phyloP scores from a whole-genome alignment of 2,888 invertebrate genomes.

The Ichneumoninae sp. region DNA sequence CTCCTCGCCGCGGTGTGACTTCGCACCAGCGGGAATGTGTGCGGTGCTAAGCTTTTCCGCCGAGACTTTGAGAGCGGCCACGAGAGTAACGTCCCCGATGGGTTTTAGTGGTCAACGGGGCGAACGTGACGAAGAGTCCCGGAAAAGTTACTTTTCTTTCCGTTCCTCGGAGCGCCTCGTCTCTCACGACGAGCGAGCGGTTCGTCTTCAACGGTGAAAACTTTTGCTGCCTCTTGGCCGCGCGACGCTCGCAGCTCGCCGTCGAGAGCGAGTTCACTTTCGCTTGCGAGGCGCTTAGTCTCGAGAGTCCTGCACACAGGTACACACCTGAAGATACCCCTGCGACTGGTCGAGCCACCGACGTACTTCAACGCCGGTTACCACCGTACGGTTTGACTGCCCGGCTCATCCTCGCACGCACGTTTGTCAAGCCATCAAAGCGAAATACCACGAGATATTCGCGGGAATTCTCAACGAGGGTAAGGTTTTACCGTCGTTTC shows the following conservation, averaged over 20 bases:
- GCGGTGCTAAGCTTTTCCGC: neutral
- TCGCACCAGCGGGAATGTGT: slow-evolving; percentile 1
- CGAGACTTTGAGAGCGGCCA: neutral
- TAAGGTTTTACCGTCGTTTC: slow-evolving; percentile 36
- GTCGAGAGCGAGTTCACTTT: slow-evolving; percentile 59
- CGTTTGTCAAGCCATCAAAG: slow-evolving; percentile 48
- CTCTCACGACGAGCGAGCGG: slow-evolving; percentile 11
- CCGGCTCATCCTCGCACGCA: slow-evolving; percentile 9
- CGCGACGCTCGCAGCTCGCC: slow-evolving; percentile 21
- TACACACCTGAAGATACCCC: slow-evolving; percentile 34
- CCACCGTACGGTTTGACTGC: slow-evolving; percentile 27
- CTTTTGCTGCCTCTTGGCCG: slow-evolving; percentile 45
- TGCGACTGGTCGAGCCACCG: slow-evolving; percentile 2
- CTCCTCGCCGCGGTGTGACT: neutral
- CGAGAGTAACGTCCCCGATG: slow-evolving; percentile 27
- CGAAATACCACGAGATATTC: slow-evolving; percentile 45
- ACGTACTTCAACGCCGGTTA: neutral
- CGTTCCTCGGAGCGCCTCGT: neutral
- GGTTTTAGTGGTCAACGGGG: slow-evolving; percentile 56
- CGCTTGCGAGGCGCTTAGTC: slow-evolving; percentile 30
- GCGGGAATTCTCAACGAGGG: slow-evolving; percentile 36
- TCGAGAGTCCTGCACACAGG: slow-evolving; percentile 28
- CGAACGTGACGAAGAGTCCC: slow-evolving; percentile 39
- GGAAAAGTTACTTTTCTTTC: slow-evolving; percentile 50
- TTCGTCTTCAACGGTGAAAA: slow-evolving; percentile 48